Conservation (phyloP, 1,140 invertebrate genomes). For the Metaphire vulgaris region DNA sequence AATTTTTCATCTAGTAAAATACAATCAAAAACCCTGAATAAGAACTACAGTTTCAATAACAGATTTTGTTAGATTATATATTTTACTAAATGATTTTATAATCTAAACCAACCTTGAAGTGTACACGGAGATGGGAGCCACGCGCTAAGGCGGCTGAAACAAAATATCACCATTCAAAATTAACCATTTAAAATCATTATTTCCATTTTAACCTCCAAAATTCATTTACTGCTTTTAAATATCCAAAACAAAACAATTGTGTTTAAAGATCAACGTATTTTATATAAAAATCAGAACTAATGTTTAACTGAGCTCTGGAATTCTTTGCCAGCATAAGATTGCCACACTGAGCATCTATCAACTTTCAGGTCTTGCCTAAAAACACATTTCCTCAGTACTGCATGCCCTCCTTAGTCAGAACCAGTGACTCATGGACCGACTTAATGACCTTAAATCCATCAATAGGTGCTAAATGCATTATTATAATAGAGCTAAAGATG, state of each 20-base stretch:
- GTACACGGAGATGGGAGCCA: constrained; percentile 93
- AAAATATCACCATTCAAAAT: constrained; percentile 20
- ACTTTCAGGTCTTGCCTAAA: background rate
- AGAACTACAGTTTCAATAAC: too few species aligned
- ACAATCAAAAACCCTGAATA: too few species aligned
- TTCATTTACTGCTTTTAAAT: background rate
- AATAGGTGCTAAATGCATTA: background rate
- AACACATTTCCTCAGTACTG: background rate
- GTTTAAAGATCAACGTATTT: too few species aligned
- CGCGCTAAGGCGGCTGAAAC: constrained; percentile 81
- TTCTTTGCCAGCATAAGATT: background rate
- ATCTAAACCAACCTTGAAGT: constrained; percentile 94
- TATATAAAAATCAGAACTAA: background rate
- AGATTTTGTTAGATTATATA: too few species aligned
- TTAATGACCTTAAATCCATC: background rate
- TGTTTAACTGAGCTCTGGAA: background rate
- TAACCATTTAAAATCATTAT: background rate
- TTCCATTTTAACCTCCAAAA: background rate
- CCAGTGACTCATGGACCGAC: background rate
- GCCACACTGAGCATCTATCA: background rate
- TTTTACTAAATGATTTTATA: too few species aligned
- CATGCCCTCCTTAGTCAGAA: background rate
- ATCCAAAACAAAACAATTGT: too few species aligned
- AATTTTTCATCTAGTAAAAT: too few species aligned
- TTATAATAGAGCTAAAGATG: background rate